A percentile compares a stretch with the other conserved stretches of the same genome.
phyloP scores from a whole-genome alignment of 2,797 vertebrate species.

The Enteromius unitaeniatus region DNA sequence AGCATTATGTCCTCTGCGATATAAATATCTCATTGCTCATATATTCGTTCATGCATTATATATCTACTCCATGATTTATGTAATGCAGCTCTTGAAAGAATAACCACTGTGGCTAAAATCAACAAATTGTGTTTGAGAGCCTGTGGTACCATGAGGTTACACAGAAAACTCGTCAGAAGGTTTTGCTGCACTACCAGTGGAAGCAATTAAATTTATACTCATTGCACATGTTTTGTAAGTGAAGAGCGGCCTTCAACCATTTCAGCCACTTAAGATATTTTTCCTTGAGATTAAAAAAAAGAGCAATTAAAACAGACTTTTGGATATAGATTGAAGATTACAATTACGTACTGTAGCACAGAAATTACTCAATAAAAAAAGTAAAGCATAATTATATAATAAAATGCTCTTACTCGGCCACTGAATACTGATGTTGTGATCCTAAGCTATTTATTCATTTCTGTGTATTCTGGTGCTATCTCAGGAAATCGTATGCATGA shows the following conservation, averaged over 20 bases:
- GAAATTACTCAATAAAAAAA: neutral
- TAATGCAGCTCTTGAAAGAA: constrained; percentile 36
- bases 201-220: constrained; percentile 25
- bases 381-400: neutral
- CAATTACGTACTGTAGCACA: neutral
- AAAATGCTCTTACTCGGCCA: neutral
- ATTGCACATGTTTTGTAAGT: neutral
- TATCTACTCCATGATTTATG: constrained; percentile 44
- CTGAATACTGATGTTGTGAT: neutral
- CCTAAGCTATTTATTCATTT: neutral
- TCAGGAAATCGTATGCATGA: neutral
- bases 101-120: constrained; percentile 41
- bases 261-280: neutral
- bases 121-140: constrained; percentile 38
- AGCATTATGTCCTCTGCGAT: constrained; percentile 36
- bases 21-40: constrained; percentile 47
- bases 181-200: constrained; percentile 2
- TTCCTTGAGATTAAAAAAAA: neutral
- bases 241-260: neutral
- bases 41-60: constrained; percentile 49
- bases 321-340: neutral
- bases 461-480: neutral
- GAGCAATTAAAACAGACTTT: neutral
- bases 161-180: neutral
- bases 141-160: constrained; percentile 22